A percentile compares a stretch with the other conserved stretches of the same genome.
These are phyloP conservation scores for Protaetia brevitarsis DNA, from an alignment of 1,140 invertebrate genomes.

Conservation along the genomic window DNA sequence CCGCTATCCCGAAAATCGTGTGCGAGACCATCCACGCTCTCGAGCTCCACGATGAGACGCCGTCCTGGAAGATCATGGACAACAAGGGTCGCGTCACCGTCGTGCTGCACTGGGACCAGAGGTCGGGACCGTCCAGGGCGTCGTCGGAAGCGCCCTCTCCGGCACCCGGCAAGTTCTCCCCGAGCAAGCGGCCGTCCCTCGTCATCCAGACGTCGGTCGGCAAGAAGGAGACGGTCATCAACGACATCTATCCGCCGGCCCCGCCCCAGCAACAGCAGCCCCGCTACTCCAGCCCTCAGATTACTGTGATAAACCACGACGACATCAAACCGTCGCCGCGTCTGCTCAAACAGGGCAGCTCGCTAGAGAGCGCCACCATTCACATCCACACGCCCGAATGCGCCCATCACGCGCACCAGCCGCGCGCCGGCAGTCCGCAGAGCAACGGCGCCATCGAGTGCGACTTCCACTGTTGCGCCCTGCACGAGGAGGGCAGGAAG, in stretches of 20 bases:
- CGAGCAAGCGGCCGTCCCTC: conserved; percentile 65
- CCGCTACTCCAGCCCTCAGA: conserved; percentile 72
- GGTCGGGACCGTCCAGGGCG: conserved; percentile 58
- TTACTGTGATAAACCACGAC: conserved; percentile 88
- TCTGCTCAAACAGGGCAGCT: conserved; percentile 64
- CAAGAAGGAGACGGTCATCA: conserved; percentile 58
- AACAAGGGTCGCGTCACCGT: conserved; percentile 91
- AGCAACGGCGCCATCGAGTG: conserved; percentile 68
- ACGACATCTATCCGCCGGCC: conserved; percentile 52
- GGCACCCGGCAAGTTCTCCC: conserved; percentile 59
- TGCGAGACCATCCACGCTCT: conserved; percentile 92
- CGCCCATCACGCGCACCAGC: conserved; percentile 69
- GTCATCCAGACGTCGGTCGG: conserved; percentile 74
- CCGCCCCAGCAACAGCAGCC: conserved; percentile 51
- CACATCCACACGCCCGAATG: conserved; percentile 84
- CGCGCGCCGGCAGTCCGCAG: conserved; percentile 58
- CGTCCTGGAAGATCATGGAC: conserved; percentile 96
- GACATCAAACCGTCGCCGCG: conserved; percentile 57
- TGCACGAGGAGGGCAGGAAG: conserved; percentile 86
- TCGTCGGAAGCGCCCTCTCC: conserved; percentile 53
- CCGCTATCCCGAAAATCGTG: conserved; percentile 92
- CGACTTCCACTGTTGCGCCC: conserved; percentile 91
- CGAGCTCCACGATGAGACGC: conserved; percentile 90
- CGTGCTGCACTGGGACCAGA: conserved; percentile 89
- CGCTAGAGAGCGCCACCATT: conserved; percentile 70